Percentiles rank a stretch among this genome's conserved stretches.
Evolutionary conservation across 1,140 invertebrate species (phyloP).

Genomic region (Microplitis mediator): DNA sequence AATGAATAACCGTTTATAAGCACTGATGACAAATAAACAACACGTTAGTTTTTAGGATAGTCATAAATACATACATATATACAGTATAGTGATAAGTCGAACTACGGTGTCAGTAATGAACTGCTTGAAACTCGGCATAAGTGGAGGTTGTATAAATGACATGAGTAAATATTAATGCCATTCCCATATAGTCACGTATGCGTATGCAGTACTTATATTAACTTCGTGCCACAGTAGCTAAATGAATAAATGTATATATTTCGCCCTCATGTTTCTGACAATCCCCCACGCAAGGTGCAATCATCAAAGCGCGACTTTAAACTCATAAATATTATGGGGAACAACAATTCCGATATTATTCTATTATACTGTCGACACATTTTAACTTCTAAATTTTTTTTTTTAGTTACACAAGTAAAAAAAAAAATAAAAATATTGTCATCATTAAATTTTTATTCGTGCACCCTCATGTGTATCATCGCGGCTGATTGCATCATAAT

Average conservation of each 20-base stretch:
- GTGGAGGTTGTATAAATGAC: slow-evolving; percentile 48
- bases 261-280: slow-evolving; percentile 1
- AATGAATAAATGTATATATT: background rate
- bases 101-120: slow-evolving; percentile 39
- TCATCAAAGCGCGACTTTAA: background rate
- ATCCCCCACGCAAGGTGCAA: slow-evolving; percentile 1
- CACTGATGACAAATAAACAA: no score
- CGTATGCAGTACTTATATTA: background rate
- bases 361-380: background rate
- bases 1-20: no score
- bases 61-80: background rate
- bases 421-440: no score
- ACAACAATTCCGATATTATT: background rate
- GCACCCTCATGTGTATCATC: background rate
- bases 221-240: background rate
- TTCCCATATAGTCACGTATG: slow-evolving; percentile 19
- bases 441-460: no score
- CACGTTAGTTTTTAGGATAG: no score
- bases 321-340: background rate
- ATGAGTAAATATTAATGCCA: slow-evolving; percentile 54
- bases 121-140: slow-evolving; percentile 35
- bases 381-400: no score
- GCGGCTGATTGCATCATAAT: background rate
- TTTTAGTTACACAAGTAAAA: no score
- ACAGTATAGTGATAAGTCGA: background rate